These are phyloP conservation scores for Enteromius treurensis DNA, from an alignment of 2,797 vertebrate species.

Conservation along the genomic window DNA sequence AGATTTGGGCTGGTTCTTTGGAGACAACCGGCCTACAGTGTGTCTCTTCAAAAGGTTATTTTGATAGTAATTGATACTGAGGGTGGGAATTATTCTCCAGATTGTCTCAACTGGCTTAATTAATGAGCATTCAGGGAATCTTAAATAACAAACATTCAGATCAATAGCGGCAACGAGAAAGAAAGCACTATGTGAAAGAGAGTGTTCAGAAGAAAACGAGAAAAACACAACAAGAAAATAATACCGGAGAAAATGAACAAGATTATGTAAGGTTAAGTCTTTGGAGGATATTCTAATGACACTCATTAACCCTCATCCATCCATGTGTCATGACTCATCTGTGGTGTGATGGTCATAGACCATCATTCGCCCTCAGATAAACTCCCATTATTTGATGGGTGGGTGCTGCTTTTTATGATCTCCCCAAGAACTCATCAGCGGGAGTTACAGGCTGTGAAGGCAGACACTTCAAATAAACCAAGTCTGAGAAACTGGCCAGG, in stretches of 20 bases:
- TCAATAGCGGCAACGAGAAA: slow-evolving; percentile 34
- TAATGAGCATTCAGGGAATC: slow-evolving; percentile 64
- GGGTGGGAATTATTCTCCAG: slow-evolving; percentile 58
- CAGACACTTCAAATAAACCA: slow-evolving; percentile 40
- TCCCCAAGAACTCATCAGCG: slow-evolving; percentile 46
- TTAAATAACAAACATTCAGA: slow-evolving; percentile 42
- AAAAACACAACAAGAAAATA: background rate
- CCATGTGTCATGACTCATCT: slow-evolving; percentile 11
- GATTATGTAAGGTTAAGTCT: slow-evolving; percentile 1
- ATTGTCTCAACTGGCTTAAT: slow-evolving; percentile 68
- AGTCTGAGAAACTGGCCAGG: slow-evolving; percentile 32
- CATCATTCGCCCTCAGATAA: slow-evolving; percentile 26
- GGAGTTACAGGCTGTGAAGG: slow-evolving; percentile 42
- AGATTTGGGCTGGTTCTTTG: background rate
- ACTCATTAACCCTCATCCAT: background rate
- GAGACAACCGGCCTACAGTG: background rate
- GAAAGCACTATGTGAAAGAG: slow-evolving; percentile 12
- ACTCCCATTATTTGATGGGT: slow-evolving; percentile 20
- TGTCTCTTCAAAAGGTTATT: slow-evolving; percentile 1
- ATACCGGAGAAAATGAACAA: background rate
- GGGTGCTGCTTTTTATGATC: slow-evolving; percentile 35
- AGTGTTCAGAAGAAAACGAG: background rate
- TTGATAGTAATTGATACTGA: slow-evolving; percentile 58
- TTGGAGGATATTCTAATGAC: slow-evolving; percentile 29
- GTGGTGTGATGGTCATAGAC: background rate